Percentiles rank a stretch among this genome's conserved stretches.
These are phyloP conservation scores for Actenoides lindsayi DNA, from an alignment of 2,113 vertebrate species.

Conservation along the genomic window DNA sequence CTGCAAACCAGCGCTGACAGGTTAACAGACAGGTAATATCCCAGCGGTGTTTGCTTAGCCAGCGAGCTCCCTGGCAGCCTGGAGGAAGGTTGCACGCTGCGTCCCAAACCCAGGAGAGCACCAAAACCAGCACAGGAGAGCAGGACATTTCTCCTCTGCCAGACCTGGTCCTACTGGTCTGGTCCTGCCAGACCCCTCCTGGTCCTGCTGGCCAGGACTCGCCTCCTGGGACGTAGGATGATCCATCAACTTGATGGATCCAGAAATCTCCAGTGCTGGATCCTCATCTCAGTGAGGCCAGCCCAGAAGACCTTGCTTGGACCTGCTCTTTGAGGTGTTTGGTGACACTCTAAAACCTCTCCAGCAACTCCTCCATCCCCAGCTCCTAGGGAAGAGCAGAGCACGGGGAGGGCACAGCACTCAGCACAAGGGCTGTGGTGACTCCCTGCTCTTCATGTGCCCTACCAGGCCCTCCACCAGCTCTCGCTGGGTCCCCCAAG, in stretches of 20 bases:
- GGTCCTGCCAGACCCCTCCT: too few relatives aligned
- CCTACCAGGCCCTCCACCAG: fast-evolving
- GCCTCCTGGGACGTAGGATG: background rate
- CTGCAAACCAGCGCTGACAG: slow-evolving; percentile 64
- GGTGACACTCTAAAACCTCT: background rate
- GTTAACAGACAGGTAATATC: slow-evolving; percentile 74
- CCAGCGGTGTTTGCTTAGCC: slow-evolving; percentile 67
- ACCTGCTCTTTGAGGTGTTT: background rate
- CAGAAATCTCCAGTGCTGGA: background rate
- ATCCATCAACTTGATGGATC: background rate
- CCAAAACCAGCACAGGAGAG: background rate
- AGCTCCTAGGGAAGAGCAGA: background rate
- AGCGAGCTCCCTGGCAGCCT: slow-evolving; percentile 20
- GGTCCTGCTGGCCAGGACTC: too few relatives aligned
- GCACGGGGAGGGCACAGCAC: background rate
- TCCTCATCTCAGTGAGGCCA: background rate
- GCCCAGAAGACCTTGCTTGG: background rate
- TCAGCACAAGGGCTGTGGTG: background rate
- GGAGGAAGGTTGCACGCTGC: fast-evolving
- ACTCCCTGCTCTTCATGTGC: background rate
- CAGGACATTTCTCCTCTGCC: fast-evolving
- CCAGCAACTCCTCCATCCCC: background rate
- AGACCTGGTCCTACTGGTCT: background rate
- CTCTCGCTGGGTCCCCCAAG: fast-evolving
- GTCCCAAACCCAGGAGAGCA: background rate